Evolutionary conservation across 2,888 invertebrate species (phyloP).

Genomic region (Helobdella robusta): DNA sequence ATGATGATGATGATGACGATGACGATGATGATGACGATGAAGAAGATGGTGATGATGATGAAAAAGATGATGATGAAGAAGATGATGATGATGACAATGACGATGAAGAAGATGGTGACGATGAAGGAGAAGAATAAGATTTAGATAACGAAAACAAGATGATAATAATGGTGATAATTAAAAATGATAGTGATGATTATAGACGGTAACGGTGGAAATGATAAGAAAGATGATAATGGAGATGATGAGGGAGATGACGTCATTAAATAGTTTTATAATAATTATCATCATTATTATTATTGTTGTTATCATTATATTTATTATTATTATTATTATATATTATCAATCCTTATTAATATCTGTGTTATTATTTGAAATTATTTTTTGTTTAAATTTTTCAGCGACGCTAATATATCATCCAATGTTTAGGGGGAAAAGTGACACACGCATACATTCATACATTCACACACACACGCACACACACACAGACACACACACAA

Average conservation of each 20-base stretch:
- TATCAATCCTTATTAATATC: no score
- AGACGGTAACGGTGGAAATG: conserved; percentile 22
- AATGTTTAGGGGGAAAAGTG: no score
- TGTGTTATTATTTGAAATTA: no score
- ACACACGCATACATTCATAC: no score
- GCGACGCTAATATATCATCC: no score
- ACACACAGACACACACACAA: no score
- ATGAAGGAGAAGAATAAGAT: conserved; percentile 20
- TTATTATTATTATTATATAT: background rate
- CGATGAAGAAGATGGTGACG: conserved; percentile 11
- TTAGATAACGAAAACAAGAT: conserved; percentile 11
- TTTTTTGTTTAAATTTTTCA: no score
- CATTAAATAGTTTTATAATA: background rate
- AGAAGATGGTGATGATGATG: background rate
- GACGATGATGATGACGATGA: conserved; percentile 13
- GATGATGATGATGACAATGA: conserved; percentile 19
- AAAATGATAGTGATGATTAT: conserved; percentile 21
- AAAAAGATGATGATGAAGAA: background rate
- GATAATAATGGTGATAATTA: conserved; percentile 3
- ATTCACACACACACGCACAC: no score
- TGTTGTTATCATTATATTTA: background rate
- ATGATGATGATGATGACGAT: conserved; percentile 3
- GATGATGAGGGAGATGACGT: background rate
- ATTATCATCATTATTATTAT: background rate
- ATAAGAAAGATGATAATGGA: conserved; percentile 18